Conservation (phyloP, 2,113 vertebrate species). For the Hippocampus zosterae region DNA sequence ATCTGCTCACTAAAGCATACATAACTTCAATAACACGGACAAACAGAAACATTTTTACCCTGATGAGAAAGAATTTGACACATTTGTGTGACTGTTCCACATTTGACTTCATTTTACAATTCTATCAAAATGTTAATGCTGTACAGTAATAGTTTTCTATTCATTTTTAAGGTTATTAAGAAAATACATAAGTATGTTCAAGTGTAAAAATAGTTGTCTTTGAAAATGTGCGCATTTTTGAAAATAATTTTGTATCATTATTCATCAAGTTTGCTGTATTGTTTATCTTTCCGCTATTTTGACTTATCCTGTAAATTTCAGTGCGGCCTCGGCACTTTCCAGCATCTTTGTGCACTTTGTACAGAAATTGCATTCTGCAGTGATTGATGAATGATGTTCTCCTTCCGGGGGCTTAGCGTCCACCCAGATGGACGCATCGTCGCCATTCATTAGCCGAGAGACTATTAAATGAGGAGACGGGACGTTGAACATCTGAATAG, state of each 20-base stretch:
- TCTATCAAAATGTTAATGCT: no score
- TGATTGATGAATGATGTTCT: constrained; percentile 30
- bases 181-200: no score
- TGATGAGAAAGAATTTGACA: neutral
- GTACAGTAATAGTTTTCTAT: no score
- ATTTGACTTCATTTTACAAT: no score
- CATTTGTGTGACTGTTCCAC: no score
- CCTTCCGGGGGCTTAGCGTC: constrained; percentile 62
- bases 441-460: constrained; percentile 56
- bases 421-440: constrained; percentile 61
- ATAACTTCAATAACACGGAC: neutral
- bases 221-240: no score
- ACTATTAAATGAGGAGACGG: constrained; percentile 43
- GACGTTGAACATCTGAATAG: constrained; percentile 50
- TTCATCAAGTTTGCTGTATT: no score
- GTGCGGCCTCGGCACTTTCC: neutral
- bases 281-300: neutral
- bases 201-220: no score
- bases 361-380: neutral
- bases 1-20: neutral
- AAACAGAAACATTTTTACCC: neutral
- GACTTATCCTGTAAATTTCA: neutral
- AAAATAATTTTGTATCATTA: no score
- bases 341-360: neutral
- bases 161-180: no score